Conservation (phyloP, 2,888 invertebrate genomes). For the Amiota minor region DNA sequence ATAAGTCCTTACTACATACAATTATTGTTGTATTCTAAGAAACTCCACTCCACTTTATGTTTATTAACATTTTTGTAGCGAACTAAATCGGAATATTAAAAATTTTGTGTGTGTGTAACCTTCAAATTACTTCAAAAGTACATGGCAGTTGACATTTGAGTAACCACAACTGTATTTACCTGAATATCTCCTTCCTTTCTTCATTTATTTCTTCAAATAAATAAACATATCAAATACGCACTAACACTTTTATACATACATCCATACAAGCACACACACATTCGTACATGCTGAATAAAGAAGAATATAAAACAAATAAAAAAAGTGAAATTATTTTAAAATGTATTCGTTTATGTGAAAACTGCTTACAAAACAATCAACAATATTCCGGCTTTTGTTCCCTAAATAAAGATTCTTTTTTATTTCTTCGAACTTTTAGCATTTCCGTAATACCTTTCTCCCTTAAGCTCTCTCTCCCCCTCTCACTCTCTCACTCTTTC, state of each 20-base stretch:
- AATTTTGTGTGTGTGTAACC: too few relatives aligned
- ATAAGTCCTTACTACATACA: too few relatives aligned
- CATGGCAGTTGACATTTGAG: too few relatives aligned
- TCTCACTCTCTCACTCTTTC: neutral
- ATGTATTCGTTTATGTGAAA: slow-evolving; percentile 62
- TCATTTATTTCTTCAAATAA: too few relatives aligned
- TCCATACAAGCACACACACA: slow-evolving; percentile 2
- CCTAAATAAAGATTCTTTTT: slow-evolving; percentile 21
- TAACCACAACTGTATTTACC: too few relatives aligned
- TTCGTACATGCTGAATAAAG: neutral
- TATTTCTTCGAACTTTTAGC: too few relatives aligned
- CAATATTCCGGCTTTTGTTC: slow-evolving; percentile 42
- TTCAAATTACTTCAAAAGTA: too few relatives aligned
- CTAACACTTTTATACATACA: neutral
- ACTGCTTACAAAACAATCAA: slow-evolving; percentile 61
- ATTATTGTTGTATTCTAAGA: too few relatives aligned
- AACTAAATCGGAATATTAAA: too few relatives aligned
- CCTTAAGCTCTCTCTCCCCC: neutral
- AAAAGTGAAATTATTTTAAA: slow-evolving; percentile 46
- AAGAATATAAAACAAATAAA: neutral
- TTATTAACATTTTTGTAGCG: too few relatives aligned
- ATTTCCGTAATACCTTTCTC: neutral
- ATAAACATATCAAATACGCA: neutral
- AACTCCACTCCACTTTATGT: too few relatives aligned
- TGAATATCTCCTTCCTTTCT: too few relatives aligned